Conservation (phyloP, 2,888 invertebrate genomes). For the Amphipoea oculea region DNA sequence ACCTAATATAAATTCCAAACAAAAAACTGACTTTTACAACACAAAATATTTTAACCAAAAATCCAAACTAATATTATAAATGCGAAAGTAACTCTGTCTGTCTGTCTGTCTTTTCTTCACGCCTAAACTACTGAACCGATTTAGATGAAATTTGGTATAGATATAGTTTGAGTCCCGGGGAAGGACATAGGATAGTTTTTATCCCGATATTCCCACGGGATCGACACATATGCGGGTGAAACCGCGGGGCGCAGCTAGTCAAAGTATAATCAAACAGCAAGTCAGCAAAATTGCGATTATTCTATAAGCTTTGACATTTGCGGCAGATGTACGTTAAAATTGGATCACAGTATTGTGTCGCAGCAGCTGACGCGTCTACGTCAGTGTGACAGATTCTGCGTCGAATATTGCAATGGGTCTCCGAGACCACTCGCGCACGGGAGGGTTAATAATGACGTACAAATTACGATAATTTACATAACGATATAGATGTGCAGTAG, state of each 20-base stretch:
- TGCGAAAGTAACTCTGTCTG: too few relatives aligned
- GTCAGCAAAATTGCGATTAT: conserved; percentile 61
- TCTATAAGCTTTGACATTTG: conserved; percentile 68
- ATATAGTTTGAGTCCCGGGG: too few relatives aligned
- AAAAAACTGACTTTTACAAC: not conserved
- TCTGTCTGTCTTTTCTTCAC: too few relatives aligned
- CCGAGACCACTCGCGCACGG: conserved; percentile 50
- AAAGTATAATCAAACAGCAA: conserved; percentile 50
- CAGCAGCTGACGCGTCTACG: conserved; percentile 67
- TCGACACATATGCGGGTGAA: too few relatives aligned
- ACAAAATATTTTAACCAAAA: conserved; percentile 22
- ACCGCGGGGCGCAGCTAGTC: too few relatives aligned
- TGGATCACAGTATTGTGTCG: conserved; percentile 70
- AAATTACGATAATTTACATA: conserved; percentile 53
- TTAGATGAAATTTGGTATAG: too few relatives aligned
- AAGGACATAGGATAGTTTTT: too few relatives aligned
- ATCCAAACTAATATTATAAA: too few relatives aligned
- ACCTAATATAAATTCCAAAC: not conserved
- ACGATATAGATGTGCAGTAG: conserved; percentile 14
- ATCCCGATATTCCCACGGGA: too few relatives aligned
- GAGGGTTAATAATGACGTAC: conserved; percentile 62
- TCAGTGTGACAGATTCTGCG: conserved; percentile 68
- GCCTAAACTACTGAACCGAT: too few relatives aligned
- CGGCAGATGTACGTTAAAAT: conserved; percentile 71
- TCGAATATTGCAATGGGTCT: conserved; percentile 68